Conservation (phyloP, 2,797 vertebrate species). For the Phalanger gymnotis region DNA sequence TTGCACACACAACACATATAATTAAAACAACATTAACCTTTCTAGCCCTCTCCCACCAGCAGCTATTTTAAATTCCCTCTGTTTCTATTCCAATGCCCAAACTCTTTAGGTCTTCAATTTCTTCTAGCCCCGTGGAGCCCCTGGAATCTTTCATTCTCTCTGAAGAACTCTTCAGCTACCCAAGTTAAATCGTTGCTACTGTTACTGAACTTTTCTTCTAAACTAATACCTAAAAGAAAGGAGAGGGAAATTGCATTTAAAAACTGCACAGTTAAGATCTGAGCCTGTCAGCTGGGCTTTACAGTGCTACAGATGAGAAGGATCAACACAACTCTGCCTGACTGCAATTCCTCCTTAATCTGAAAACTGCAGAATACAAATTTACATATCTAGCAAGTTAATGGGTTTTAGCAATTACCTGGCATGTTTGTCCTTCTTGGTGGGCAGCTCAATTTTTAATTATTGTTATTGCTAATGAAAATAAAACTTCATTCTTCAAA, state of each 20-base stretch:
- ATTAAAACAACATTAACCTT: slow-evolving; percentile 55
- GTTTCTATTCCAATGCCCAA: not conserved
- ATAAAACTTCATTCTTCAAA: not conserved
- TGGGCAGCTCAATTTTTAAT: not conserved
- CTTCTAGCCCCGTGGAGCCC: not conserved
- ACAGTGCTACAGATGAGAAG: not conserved
- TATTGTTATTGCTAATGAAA: not conserved
- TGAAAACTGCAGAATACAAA: not conserved
- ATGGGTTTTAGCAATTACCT: not conserved
- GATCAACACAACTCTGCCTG: not conserved
- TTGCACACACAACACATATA: not conserved
- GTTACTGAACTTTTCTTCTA: not conserved
- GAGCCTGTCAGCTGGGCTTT: not conserved
- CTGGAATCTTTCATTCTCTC: not conserved
- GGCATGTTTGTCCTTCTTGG: not conserved
- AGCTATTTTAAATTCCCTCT: not conserved
- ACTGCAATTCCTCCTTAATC: not conserved
- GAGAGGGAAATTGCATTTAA: not conserved
- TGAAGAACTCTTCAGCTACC: not conserved
- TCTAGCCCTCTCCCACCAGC: not conserved
- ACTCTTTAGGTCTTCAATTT: not conserved
- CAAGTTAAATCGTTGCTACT: not conserved
- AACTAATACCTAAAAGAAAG: not conserved
- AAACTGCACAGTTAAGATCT: not conserved
- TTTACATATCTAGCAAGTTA: not conserved